These are phyloP conservation scores for Latheticus oryzae DNA, from an alignment of 2,888 invertebrate species.

Conservation along the genomic window DNA sequence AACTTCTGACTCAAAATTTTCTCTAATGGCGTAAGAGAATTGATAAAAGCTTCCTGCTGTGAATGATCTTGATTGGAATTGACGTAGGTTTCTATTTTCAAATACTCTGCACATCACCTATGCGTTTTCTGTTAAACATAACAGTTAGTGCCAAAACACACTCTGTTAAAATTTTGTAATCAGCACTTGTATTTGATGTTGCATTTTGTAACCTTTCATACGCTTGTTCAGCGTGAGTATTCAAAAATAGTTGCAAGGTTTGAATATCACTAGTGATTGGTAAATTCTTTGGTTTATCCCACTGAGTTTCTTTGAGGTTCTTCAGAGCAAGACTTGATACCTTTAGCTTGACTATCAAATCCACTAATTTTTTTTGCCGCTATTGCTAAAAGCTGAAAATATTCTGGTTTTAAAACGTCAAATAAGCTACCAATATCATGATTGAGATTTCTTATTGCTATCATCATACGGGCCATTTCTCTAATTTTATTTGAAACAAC, in stretches of 20 bases:
- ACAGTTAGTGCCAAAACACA: slow-evolving; percentile 14
- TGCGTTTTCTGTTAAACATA: slow-evolving; percentile 15
- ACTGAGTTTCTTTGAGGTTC: slow-evolving; percentile 11
- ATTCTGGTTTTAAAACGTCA: slow-evolving; percentile 9
- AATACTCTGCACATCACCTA: slow-evolving; percentile 9
- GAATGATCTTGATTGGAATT: no score
- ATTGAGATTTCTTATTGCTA: not conserved
- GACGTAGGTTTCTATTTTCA: no score
- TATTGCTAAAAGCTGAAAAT: not conserved
- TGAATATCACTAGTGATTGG: slow-evolving; percentile 9
- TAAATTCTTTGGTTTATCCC: slow-evolving; percentile 9
- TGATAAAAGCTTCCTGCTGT: no score
- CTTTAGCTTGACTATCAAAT: slow-evolving; percentile 1
- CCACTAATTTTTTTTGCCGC: slow-evolving; percentile 13
- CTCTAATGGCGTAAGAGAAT: slow-evolving; percentile 4
- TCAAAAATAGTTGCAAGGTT: slow-evolving; percentile 6
- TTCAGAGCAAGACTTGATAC: slow-evolving; percentile 13
- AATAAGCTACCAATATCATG: not conserved
- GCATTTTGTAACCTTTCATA: not conserved
- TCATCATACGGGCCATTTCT: slow-evolving; percentile 13
- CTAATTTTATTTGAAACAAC: slow-evolving; percentile 20
- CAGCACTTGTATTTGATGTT: not conserved
- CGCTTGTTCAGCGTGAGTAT: not conserved
- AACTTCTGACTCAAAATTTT: slow-evolving; percentile 14
- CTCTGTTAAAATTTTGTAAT: slow-evolving; percentile 13